A percentile compares a stretch with the other conserved stretches of the same genome.
phyloP scores from a whole-genome alignment of 2,113 vertebrate genomes.

The Nettapus auritus region DNA sequence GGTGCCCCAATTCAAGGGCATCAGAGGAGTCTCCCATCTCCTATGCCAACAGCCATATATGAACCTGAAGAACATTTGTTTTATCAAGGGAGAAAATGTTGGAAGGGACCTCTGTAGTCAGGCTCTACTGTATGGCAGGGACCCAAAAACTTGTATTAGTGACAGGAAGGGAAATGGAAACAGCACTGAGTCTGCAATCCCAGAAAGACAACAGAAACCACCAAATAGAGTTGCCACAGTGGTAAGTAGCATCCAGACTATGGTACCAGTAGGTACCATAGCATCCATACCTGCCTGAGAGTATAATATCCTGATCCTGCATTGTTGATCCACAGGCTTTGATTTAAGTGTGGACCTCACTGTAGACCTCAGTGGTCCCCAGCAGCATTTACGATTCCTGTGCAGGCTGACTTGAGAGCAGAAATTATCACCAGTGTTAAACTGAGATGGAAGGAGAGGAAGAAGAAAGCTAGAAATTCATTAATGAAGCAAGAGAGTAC shows the following conservation, averaged over 20 bases:
- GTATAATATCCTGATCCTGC: not conserved
- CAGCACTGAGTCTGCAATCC: not conserved
- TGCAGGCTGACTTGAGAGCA: not conserved
- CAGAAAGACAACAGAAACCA: not conserved
- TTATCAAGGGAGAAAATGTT: not conserved
- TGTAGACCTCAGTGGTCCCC: not conserved
- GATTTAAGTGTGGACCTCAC: not conserved
- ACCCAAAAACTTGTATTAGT: not conserved
- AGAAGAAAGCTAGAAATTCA: not conserved
- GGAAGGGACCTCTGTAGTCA: not conserved
- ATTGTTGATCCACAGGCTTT: not conserved
- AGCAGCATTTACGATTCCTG: not conserved
- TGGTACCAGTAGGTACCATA: not conserved
- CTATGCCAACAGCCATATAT: not conserved
- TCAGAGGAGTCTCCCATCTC: not conserved
- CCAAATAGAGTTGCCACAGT: not conserved
- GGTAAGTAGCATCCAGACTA: not conserved
- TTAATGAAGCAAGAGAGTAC: not conserved
- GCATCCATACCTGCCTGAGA: not conserved
- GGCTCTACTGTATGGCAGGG: not conserved
- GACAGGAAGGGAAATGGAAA: not conserved
- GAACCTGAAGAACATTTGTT: not conserved
- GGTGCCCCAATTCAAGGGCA: not conserved
- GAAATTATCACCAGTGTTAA: not conserved
- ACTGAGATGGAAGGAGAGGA: not conserved